phyloP scores from a whole-genome alignment of 37 sponge, comb jelly and placozoan genomes.

The Ianthella basta region DNA sequence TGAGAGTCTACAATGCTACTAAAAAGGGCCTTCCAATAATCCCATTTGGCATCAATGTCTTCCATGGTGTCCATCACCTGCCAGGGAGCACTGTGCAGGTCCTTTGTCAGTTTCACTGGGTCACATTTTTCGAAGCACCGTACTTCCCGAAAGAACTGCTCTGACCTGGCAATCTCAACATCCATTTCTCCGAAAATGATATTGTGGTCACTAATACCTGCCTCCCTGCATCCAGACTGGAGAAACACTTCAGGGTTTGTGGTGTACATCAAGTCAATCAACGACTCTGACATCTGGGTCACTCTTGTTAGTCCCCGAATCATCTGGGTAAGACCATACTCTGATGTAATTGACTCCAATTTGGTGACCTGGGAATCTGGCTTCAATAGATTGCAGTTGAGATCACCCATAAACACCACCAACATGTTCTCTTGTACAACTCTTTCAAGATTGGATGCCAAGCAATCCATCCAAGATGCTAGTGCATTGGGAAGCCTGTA shows the following conservation, averaged over 20 bases:
- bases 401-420: slow-evolving; percentile 22
- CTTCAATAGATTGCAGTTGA: slow-evolving; percentile 31
- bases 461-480: slow-evolving; percentile 26
- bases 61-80: slow-evolving; percentile 30
- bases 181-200: slow-evolving; percentile 18
- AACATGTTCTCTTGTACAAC: slow-evolving; percentile 11
- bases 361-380: background rate
- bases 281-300: slow-evolving; percentile 4
- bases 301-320: slow-evolving; percentile 19
- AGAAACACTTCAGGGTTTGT: background rate
- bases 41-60: slow-evolving; percentile 38
- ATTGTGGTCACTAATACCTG: slow-evolving; percentile 30
- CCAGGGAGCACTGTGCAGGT: slow-evolving; percentile 28
- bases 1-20: slow-evolving; percentile 4
- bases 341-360: background rate
- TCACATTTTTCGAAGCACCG: slow-evolving; percentile 9
- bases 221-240: background rate
- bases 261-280: slow-evolving; percentile 29
- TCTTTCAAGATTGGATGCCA: background rate
- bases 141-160: background rate
- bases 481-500: slow-evolving; percentile 11
- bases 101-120: background rate
- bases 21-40: slow-evolving; percentile 35
- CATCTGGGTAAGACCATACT: slow-evolving; percentile 35
- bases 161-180: background rate